phyloP scores from a whole-genome alignment of 2,888 invertebrate species.

The Phasia obesa region DNA sequence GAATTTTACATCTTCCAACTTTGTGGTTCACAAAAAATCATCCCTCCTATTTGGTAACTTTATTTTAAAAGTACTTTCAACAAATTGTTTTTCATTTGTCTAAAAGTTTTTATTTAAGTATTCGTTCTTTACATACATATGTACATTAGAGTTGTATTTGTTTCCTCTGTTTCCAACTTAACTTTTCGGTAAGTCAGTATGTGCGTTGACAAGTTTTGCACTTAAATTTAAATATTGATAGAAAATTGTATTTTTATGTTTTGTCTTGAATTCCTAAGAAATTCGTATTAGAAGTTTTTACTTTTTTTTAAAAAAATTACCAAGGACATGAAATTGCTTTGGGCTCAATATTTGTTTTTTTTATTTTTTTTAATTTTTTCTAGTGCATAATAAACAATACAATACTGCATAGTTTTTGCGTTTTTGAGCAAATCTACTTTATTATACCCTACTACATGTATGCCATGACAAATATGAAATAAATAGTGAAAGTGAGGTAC shows the following conservation, averaged over 20 bases:
- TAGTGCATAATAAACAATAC: conserved; percentile 45
- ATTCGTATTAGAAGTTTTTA: conserved; percentile 35
- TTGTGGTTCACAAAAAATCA: conserved; percentile 3
- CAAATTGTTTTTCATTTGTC: conserved; percentile 28
- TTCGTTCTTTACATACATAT: not conserved
- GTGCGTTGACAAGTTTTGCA: not conserved
- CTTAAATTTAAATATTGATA: conserved; percentile 12
- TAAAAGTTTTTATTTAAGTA: conserved; percentile 29
- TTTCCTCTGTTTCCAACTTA: not conserved
- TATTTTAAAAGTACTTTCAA: conserved; percentile 10
- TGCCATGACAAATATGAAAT: not conserved
- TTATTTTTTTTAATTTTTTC: not conserved
- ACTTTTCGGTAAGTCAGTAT: not conserved
- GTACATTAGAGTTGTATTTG: not conserved
- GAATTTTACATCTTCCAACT: too few relatives aligned
- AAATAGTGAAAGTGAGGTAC: too few relatives aligned
- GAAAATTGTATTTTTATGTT: not conserved
- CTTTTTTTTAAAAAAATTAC: too few relatives aligned
- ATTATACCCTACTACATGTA: conserved; percentile 7
- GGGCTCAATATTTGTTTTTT: conserved; percentile 37
- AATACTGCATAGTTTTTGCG: not conserved
- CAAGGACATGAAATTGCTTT: conserved; percentile 58
- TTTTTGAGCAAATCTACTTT: not conserved
- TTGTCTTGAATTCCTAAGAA: conserved; percentile 16
- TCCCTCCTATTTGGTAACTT: conserved; percentile 6